These are phyloP conservation scores for Harmothoe impar DNA, from an alignment of 2,888 invertebrate species.

Conservation along the genomic window DNA sequence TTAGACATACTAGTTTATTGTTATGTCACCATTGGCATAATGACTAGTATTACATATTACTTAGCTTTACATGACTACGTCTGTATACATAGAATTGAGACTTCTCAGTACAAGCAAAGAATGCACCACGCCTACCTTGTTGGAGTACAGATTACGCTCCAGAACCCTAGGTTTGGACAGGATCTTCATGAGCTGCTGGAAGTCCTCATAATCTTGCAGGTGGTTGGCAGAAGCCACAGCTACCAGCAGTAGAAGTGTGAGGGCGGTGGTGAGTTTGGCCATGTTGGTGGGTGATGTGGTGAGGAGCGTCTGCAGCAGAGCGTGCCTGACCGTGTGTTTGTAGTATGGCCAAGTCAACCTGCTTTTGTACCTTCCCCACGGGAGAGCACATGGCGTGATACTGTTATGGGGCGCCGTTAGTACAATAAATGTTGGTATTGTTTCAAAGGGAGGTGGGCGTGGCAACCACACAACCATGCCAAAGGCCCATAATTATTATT, in stretches of 20 bases:
- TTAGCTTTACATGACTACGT: too few species aligned
- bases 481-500: too few species aligned
- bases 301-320: too few species aligned
- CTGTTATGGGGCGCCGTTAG: not conserved
- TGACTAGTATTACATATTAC: too few species aligned
- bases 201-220: not conserved
- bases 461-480: too few species aligned
- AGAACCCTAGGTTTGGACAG: not conserved
- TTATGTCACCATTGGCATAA: too few species aligned
- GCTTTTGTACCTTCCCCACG: not conserved
- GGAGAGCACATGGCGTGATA: constrained; percentile 2
- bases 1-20: too few species aligned
- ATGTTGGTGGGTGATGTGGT: not conserved
- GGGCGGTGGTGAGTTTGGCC: not conserved
- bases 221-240: constrained; percentile 9
- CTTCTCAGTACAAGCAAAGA: too few species aligned
- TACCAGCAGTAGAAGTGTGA: not conserved
- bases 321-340: not conserved
- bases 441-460: too few species aligned
- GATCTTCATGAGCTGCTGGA: not conserved
- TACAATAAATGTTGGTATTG: too few species aligned
- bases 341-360: not conserved
- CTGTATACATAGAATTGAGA: too few species aligned
- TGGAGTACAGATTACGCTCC: constrained; percentile 3
- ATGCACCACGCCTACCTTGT: not conserved